A percentile compares a stretch with the other conserved stretches of the same genome.
Evolutionary conservation across 1,140 invertebrate genomes (phyloP).

Genomic region (Trichomalopsis sarcophagae): DNA sequence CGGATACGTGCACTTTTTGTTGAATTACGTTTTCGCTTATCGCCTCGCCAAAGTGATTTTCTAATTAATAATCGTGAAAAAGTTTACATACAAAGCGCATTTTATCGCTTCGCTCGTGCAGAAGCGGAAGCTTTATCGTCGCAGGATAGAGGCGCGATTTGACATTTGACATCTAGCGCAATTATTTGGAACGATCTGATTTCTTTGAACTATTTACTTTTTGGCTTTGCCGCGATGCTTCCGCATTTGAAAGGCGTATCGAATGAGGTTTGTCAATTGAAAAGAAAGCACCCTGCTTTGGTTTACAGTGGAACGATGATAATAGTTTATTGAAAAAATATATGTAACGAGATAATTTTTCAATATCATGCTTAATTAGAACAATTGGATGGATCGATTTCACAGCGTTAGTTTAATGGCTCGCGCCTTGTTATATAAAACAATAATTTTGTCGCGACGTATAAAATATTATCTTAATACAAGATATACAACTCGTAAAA

Average conservation of each 20-base stretch:
- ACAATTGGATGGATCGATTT: conserved; percentile 40
- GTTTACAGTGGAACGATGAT: conserved; percentile 26
- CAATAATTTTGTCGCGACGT: conserved; percentile 35
- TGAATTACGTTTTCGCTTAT: too few relatives aligned
- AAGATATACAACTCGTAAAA: conserved; percentile 43
- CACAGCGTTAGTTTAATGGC: conserved; percentile 34
- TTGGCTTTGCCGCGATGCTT: background rate
- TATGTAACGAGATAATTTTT: conserved; percentile 43
- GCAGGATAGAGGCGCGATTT: conserved; percentile 43
- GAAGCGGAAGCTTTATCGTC: background rate
- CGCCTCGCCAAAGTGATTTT: background rate
- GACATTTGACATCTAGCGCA: conserved; percentile 57
- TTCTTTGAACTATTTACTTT: background rate
- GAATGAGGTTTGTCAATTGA: background rate
- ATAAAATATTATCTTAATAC: conserved; percentile 28
- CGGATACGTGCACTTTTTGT: too few relatives aligned
- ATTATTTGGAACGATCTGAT: conserved; percentile 2
- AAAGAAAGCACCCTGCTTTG: background rate
- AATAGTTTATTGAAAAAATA: conserved; percentile 53
- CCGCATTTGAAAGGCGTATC: too few relatives aligned
- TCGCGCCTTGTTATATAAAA: conserved; percentile 10
- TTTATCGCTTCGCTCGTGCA: background rate
- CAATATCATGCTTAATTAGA: conserved; percentile 37
- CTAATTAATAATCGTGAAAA: background rate
- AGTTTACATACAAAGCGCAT: background rate